These are phyloP conservation scores for Anthopleura xanthogrammica DNA, from an alignment of 92 coral and sea anemone genomes.

Conservation along the genomic window DNA sequence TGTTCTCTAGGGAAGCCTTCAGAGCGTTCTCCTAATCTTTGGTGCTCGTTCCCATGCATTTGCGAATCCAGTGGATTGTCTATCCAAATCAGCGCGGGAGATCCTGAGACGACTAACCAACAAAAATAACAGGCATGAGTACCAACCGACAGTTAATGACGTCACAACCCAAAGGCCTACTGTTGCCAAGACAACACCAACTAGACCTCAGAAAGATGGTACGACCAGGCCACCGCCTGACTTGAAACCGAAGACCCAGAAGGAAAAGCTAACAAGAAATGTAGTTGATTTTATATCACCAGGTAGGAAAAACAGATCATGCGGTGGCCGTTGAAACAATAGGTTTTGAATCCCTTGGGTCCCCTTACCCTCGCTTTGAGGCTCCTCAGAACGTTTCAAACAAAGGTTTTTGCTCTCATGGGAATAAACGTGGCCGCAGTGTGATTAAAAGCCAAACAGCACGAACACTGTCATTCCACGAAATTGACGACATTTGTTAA, in stretches of 20 bases:
- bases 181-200: background rate
- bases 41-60: slow-evolving; percentile 22
- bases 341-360: no score
- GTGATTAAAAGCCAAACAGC: no score
- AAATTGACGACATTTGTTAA: no score
- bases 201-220: slow-evolving; percentile 10
- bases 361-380: no score
- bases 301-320: background rate
- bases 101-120: slow-evolving; percentile 16
- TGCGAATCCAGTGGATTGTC: slow-evolving; percentile 17
- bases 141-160: slow-evolving; percentile 7
- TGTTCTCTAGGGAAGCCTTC: slow-evolving; percentile 79
- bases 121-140: slow-evolving; percentile 1
- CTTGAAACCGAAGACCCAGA: background rate
- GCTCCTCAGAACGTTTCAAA: no score
- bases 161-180: slow-evolving; percentile 3
- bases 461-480: no score
- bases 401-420: no score
- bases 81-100: slow-evolving; percentile 11
- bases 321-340: no score
- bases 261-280: background rate
- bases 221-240: background rate
- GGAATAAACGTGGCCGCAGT: no score
- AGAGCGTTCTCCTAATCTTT: slow-evolving; percentile 74
- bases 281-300: background rate